Conservation (phyloP, 2,113 vertebrate species). For the Columba janthina region DNA sequence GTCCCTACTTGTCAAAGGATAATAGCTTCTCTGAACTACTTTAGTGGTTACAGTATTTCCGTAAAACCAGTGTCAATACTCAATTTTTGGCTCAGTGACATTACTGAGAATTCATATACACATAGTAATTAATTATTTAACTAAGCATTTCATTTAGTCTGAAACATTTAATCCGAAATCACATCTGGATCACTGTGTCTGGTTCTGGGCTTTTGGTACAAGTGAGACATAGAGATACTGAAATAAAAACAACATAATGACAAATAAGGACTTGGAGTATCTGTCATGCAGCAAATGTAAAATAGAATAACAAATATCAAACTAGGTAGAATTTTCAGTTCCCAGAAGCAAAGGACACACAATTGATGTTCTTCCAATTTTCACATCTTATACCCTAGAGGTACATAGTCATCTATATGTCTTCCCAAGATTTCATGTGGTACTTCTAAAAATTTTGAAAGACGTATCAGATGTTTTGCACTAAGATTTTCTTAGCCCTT, state of each 20-base stretch:
- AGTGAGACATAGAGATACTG: not conserved
- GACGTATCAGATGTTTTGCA: not conserved
- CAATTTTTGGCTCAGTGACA: not conserved
- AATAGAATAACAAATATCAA: not conserved
- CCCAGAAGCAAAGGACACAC: fast-evolving
- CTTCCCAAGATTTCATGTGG: not conserved
- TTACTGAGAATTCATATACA: not conserved
- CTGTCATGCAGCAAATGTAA: fast-evolving
- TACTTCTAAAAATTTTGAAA: not conserved
- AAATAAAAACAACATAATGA: not conserved
- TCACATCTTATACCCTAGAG: not conserved
- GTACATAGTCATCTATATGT: not conserved
- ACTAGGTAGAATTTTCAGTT: not conserved
- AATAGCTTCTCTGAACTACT: not conserved
- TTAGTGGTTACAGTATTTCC: not conserved
- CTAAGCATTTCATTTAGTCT: not conserved
- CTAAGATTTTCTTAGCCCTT: not conserved
- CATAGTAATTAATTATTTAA: not conserved
- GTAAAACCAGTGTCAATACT: not conserved
- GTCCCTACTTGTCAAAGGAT: not conserved
- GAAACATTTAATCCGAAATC: not conserved
- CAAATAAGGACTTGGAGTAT: not conserved
- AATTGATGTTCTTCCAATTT: not conserved
- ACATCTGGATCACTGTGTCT: not conserved
- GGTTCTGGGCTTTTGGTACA: not conserved